Conservation (phyloP, 92 coral and sea anemone species). For the Bergia puertoricense region DNA sequence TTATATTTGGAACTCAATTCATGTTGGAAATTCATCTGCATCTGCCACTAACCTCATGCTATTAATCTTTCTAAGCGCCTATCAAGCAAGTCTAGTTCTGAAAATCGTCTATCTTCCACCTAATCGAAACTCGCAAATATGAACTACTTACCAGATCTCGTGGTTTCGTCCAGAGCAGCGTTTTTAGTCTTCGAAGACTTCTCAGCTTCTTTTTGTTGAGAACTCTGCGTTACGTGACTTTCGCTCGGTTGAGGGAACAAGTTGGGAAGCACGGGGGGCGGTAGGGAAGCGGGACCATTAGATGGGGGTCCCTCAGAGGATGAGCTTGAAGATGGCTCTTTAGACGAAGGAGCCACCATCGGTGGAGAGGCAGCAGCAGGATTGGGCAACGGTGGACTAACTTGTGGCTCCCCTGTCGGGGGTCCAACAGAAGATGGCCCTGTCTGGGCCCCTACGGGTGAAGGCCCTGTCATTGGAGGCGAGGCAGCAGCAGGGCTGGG, state of each 20-base stretch:
- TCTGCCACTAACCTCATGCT: too few species aligned
- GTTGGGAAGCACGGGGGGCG: constrained; percentile 25
- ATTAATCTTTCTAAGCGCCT: too few species aligned
- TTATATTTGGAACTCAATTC: too few species aligned
- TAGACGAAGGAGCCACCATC: background rate
- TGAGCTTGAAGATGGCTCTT: background rate
- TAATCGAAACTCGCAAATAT: background rate
- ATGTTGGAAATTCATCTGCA: too few species aligned
- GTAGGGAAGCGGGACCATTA: background rate
- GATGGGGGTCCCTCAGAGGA: constrained; percentile 11
- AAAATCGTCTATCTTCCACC: background rate
- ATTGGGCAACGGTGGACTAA: constrained; percentile 15
- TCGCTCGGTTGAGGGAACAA: constrained; percentile 4
- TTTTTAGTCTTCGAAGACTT: background rate
- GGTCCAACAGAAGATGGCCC: background rate
- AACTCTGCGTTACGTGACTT: background rate
- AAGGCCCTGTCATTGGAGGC: constrained; percentile 10
- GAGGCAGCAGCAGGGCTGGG: constrained; percentile 8
- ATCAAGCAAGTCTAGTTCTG: too few species aligned
- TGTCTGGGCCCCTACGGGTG: background rate
- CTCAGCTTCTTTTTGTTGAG: constrained; percentile 4
- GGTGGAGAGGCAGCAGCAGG: constrained; percentile 22
- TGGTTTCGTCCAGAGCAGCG: background rate
- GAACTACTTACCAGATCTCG: constrained; percentile 1
- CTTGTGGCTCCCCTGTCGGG: background rate